Evolutionary conservation across 2,888 invertebrate species (phyloP).

Genomic region (Pristionchus entomophagus): DNA sequence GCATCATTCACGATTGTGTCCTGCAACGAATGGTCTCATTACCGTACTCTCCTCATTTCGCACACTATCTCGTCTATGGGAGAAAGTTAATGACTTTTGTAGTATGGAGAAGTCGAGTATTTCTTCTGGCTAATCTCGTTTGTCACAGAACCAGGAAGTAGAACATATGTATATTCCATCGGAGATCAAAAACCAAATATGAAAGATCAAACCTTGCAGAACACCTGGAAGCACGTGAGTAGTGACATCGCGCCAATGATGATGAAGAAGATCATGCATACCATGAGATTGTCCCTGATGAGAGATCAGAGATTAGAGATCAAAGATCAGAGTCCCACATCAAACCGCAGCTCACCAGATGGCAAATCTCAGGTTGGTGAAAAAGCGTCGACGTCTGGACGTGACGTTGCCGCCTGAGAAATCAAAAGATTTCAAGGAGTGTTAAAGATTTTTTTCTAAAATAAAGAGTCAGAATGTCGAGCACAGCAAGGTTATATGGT

Average conservation of each 20-base stretch:
- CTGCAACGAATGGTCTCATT: background rate
- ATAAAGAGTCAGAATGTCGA: background rate
- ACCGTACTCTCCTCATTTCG: background rate
- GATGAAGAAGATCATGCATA: background rate
- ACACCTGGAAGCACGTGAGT: constrained; percentile 1
- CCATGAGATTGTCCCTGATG: background rate
- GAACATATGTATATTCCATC: no score
- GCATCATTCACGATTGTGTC: constrained; percentile 28
- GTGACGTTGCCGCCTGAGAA: background rate
- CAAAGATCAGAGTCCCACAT: background rate
- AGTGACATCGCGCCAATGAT: background rate
- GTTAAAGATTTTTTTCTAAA: background rate
- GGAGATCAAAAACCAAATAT: background rate
- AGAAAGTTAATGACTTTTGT: no score
- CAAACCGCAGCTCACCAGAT: background rate
- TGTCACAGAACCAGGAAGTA: no score
- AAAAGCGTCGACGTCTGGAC: background rate
- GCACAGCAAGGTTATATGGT: background rate
- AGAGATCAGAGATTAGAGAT: background rate
- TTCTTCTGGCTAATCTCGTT: no score
- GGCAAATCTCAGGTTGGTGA: background rate
- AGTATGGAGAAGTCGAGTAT: no score
- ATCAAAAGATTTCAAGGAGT: background rate
- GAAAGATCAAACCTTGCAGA: background rate
- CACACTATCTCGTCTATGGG: no score